Evolutionary conservation across 2,888 invertebrate genomes (phyloP), one percentile per base, ranked within the genome.

Genomic region (Epistrophella euchroma): DNA sequence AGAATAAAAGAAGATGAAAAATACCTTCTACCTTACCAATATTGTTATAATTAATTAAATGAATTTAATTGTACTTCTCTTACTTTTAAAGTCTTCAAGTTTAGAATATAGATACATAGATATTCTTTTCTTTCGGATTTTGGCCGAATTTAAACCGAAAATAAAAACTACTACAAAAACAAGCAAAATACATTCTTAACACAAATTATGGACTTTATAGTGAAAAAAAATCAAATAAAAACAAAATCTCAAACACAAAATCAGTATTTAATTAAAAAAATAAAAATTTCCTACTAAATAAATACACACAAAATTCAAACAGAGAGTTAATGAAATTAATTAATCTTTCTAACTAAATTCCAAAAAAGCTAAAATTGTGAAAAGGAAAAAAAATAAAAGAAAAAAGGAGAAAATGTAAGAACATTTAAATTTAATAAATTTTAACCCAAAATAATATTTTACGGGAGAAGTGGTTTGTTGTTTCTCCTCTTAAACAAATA

Each of bases 1-100:
- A 40, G 9, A 40, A 37, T 32, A 32, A 77, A 60, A 40, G 19
- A 62, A 35, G 37, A 52, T 1, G 6, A 66, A 25, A 79, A 50
- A 72, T n/a, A 22, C 37, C 40, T 56, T 52, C 55, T 56, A 78
- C 62, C 70, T 74, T 88, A 89, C 87, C 87, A 87, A 83, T 71
- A 80, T 82, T 87, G 81, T 88, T 88, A 88, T 79, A 64, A 81
- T 85, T 75, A 81, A 74, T 73, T 81, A 74, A 88, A 66, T 66
- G 28, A 77, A 86, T 77, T 70, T 84, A 88, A 66, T 84, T 82
- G 56, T 68, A 87, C 60, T 76, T 64, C 64, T 66, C 80, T 58
- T 68, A 76, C 47, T 73, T 82, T 72, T 70, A 73, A 72, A 88
- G n/a, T 79, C 64, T 81, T 78, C 64, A 68, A 55, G 70, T 52